Base-by-base conservation (phyloP, 2,797 vertebrate species). In the Gymnoscopelus microlampas region DNA sequence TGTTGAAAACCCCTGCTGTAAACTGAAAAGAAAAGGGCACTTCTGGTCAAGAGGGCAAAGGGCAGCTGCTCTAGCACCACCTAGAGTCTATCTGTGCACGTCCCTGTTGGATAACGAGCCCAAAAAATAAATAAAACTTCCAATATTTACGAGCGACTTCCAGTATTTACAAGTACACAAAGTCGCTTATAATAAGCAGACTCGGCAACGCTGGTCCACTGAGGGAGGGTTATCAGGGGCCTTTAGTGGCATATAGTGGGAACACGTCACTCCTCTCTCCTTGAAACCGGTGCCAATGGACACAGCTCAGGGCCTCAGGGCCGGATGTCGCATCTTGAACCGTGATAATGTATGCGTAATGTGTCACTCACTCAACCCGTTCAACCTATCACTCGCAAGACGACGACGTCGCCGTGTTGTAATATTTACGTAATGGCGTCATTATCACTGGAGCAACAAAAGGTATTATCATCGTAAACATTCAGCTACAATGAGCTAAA, bases 191-290 rank as follows among this genome's bases (percentile, higher is more conserved):
- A 4, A 29, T 29, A 29, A 29, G 26, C 26, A 29, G 26, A 29
- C 26, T 29, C 2, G 26, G 26, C 26, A 29, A 29, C 26, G 26
- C 26, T 29, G 26, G 26, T 29, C 26, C 26, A 29, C 26, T 2
- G n/a, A 51, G 50, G 50, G 49, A 50, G 12, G 50, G 13, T 51
- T 51, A 51, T 51, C 50, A 51, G 50, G 50, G 9, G 39, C 7
- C 39, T 44, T 19, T 19, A 19, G 19, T 19, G 19, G 19, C 19
- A 19, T 19, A 19, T 19, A 19, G 19, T 19, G 19, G 19, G 19
- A 19, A 59, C 57, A 59, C 13, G 57, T 59, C 57, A 35, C 80
- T 58, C 82, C 10, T 1, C 77, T 74, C 76, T 15, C 65, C n/a
- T 59, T 39, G 57, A 32, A 59, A 39, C 53, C 14, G 53, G 12